Percentiles rank a stretch among this genome's conserved stretches.
Evolutionary conservation across 2,797 vertebrate genomes (phyloP).

Genomic region (Liparis tanakae): DNA sequence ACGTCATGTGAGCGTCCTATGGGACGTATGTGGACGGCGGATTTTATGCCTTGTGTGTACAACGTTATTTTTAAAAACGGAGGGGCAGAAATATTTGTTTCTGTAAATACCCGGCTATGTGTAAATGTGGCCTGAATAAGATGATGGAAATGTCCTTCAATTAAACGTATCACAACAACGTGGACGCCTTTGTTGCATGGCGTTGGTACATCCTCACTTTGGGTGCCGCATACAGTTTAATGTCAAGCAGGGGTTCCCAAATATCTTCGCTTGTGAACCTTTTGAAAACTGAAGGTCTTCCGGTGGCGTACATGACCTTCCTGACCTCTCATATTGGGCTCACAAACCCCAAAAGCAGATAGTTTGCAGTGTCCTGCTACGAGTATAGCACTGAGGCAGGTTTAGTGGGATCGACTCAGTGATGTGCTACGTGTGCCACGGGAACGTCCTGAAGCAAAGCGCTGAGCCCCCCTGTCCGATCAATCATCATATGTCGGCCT

Average conservation of each 20-base stretch:
- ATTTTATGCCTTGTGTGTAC: too few relatives aligned
- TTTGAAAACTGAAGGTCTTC: neutral
- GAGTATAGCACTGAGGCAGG: neutral
- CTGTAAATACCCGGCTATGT: too few relatives aligned
- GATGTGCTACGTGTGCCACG: constrained; percentile 7
- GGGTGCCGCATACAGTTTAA: neutral
- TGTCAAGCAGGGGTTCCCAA: neutral
- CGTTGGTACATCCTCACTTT: neutral
- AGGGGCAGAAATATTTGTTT: too few relatives aligned
- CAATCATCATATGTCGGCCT: constrained; percentile 33
- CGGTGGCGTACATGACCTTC: neutral
- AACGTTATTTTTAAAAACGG: too few relatives aligned
- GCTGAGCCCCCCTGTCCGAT: constrained; percentile 29
- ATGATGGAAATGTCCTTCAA: neutral
- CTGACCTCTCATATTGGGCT: neutral
- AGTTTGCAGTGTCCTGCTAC: constrained; percentile 5
- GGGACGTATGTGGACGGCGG: too few relatives aligned
- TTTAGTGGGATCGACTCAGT: neutral
- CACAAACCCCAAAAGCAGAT: neutral
- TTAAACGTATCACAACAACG: neutral
- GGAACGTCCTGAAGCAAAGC: constrained; percentile 13
- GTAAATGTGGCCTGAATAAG: too few relatives aligned
- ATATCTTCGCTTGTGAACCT: neutral
- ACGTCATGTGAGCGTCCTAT: too few relatives aligned
- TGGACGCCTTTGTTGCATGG: neutral